Conservation (phyloP, 2,888 invertebrate species). For the Leptinotarsa haldemani region DNA sequence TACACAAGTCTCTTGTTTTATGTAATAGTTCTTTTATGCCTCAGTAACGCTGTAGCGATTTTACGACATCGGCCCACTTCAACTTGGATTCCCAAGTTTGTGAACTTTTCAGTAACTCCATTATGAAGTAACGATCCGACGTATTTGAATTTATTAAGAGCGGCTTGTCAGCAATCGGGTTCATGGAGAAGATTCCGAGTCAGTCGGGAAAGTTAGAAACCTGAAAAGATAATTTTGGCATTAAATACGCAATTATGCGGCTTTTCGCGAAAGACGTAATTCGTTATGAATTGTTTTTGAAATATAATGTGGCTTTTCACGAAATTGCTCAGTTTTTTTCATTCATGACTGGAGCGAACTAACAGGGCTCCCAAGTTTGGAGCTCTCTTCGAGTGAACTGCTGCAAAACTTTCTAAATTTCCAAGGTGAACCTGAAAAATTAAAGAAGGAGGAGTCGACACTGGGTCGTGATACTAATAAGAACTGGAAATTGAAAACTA, state of each 20-base stretch:
- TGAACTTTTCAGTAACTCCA: conserved; percentile 12
- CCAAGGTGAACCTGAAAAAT: no score
- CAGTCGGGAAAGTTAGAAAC: background rate
- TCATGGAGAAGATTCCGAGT: background rate
- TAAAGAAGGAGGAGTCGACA: no score
- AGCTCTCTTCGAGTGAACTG: no score
- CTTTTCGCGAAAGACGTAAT: background rate
- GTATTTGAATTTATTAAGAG: conserved; percentile 10
- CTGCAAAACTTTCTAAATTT: no score
- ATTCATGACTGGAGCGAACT: no score
- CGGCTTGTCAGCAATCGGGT: background rate
- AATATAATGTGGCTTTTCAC: no score
- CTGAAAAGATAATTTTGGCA: background rate
- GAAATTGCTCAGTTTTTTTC: no score
- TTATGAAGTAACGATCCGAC: conserved; percentile 9
- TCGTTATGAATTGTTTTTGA: no score
- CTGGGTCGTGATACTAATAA: no score
- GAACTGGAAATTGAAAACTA: no score
- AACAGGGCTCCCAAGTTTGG: no score
- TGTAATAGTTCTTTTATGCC: conserved; percentile 27
- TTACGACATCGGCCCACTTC: conserved; percentile 25
- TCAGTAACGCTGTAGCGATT: conserved; percentile 20
- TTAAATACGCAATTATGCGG: no score
- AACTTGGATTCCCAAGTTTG: conserved; percentile 9
- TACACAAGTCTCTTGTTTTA: conserved; percentile 24